phyloP scores from a whole-genome alignment of 2,797 vertebrate species.

The Otolemur crassicaudatus region DNA sequence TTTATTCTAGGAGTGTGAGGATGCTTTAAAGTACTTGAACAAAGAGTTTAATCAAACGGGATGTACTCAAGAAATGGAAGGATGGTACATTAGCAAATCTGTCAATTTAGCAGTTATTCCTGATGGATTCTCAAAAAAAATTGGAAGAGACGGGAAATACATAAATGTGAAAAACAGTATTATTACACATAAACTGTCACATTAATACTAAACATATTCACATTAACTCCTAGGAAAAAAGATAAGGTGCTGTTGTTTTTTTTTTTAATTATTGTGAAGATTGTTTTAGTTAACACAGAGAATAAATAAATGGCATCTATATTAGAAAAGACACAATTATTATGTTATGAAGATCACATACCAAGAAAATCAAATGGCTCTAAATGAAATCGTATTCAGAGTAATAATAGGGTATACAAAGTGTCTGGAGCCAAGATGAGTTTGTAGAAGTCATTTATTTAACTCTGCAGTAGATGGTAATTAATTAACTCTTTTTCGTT shows the following conservation, averaged over 20 bases:
- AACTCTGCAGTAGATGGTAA: neutral
- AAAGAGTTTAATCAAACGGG: neutral
- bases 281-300: constrained; percentile 28
- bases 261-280: neutral
- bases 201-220: constrained; percentile 36
- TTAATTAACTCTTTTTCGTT: neutral
- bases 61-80: constrained; percentile 3
- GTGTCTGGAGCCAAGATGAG: neutral
- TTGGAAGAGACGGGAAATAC: constrained; percentile 9
- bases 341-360: neutral
- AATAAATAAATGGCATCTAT: neutral
- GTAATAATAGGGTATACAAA: neutral
- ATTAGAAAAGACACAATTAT: neutral
- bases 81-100: neutral
- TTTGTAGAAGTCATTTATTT: neutral
- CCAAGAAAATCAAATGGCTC: neutral
- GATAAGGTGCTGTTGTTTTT: neutral
- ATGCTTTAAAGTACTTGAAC: constrained; percentile 2
- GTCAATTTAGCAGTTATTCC: neutral
- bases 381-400: neutral
- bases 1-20: neutral
- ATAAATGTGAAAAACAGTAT: constrained; percentile 27
- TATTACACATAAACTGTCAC: neutral
- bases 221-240: neutral
- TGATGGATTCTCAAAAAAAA: constrained; percentile 25